These are phyloP conservation scores for Diuraphis noxia DNA, from an alignment of 1,140 invertebrate genomes.

Conservation along the genomic window DNA sequence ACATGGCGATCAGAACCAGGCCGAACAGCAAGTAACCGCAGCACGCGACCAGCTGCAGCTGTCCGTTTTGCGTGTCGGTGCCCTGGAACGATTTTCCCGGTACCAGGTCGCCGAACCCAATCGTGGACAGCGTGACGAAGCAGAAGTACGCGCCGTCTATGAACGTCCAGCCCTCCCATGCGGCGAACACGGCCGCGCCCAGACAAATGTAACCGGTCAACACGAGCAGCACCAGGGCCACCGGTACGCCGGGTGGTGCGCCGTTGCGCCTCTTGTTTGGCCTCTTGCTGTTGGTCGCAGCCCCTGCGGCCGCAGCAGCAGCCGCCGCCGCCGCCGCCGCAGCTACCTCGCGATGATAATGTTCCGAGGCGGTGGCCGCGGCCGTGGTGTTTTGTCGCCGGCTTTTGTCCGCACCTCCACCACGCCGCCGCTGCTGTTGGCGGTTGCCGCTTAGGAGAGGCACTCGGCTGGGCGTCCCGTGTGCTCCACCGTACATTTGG, in stretches of 20 bases:
- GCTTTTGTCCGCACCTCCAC: background rate
- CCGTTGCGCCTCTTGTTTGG: constrained; percentile 57
- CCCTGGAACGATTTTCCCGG: constrained; percentile 66
- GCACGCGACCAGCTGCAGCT: constrained; percentile 71
- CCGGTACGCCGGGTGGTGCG: constrained; percentile 68
- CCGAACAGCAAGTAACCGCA: constrained; percentile 86
- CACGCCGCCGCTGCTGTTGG: background rate
- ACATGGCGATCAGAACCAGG: constrained; percentile 87
- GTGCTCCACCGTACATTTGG: background rate
- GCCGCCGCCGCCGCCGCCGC: constrained; percentile 57
- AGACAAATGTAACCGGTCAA: constrained; percentile 72
- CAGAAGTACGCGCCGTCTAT: constrained; percentile 85
- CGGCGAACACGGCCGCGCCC: constrained; percentile 73
- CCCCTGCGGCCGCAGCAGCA: too few species aligned
- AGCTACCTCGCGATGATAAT: constrained; percentile 57
- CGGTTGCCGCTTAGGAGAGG: constrained; percentile 67
- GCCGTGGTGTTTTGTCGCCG: background rate
- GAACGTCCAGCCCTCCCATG: constrained; percentile 77
- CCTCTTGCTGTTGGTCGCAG: constrained; percentile 55
- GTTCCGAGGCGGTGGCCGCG: background rate
- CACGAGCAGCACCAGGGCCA: constrained; percentile 71
- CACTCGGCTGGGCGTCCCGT: constrained; percentile 73
- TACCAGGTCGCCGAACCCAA: constrained; percentile 82
- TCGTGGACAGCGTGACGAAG: constrained; percentile 84
- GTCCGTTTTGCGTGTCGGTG: constrained; percentile 64